Conservation (phyloP, 2,113 vertebrate species). For the Charadrius vociferus region DNA sequence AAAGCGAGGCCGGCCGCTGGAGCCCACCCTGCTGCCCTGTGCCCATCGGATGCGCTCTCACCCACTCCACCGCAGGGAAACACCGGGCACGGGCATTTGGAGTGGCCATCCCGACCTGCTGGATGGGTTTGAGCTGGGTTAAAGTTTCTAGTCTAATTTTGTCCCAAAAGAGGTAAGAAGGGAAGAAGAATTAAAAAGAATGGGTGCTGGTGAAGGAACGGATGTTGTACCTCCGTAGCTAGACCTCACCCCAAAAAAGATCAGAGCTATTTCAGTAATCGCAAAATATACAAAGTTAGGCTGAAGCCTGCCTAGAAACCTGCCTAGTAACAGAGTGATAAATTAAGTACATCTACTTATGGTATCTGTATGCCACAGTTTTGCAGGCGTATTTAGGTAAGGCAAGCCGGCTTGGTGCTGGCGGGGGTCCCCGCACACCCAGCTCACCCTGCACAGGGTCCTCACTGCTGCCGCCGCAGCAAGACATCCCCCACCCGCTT, state of each 20-base stretch:
- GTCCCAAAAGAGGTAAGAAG: background rate
- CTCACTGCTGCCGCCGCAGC: background rate
- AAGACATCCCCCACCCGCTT: background rate
- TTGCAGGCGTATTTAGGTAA: background rate
- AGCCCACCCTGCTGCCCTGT: background rate
- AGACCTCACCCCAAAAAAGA: background rate
- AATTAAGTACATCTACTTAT: slow-evolving; percentile 34
- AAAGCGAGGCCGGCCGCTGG: background rate
- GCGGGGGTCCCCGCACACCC: background rate
- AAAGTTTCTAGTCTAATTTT: background rate
- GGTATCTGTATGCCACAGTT: background rate
- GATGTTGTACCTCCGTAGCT: background rate
- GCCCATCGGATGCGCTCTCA: background rate
- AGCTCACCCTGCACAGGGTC: background rate
- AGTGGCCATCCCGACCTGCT: background rate
- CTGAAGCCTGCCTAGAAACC: slow-evolving; percentile 55
- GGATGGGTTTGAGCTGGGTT: background rate
- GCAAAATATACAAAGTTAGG: background rate
- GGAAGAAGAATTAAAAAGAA: background rate
- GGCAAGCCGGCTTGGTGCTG: background rate
- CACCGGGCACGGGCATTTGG: accelerated
- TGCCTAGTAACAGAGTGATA: slow-evolving; percentile 51
- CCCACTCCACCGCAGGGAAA: accelerated
- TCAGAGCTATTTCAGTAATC: slow-evolving; percentile 36
- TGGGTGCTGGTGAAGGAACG: accelerated